Base-by-base conservation (phyloP, 2,888 invertebrate genomes). In the Stenchaetothrips biformis region DNA sequence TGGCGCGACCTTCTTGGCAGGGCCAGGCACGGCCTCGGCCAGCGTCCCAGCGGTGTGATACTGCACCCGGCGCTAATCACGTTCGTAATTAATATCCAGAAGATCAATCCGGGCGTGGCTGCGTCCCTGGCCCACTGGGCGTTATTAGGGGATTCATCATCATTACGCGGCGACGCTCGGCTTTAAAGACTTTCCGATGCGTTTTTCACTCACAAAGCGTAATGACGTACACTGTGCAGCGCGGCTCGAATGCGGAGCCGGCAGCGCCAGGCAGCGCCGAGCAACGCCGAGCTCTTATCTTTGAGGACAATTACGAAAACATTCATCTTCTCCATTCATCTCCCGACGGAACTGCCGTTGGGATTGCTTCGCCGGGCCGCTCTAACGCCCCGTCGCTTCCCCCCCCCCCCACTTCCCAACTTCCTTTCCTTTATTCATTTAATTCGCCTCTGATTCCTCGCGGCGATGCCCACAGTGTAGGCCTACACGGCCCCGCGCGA, bases 291-390 rank as follows among this genome's bases (percentile, higher is more conserved):
- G 13, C 59, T 59, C 59, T 59, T 59, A 59, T 59, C 59, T 59
- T 16, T 59, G 59, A 25, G 67, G 67, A 74, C 67, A 74, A 74
- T 74, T 74, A 74, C 67, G 25, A 74, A 74, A 74, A 74, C 67
- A 74, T 74, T 74, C 21, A 74, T 74, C 67, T 74, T 25, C 67
- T 59, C 59, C 13, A 59, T 59, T 59, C 59, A 59, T 59, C 67
- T 74, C 7, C 21, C 67, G 67, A 37, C 37, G 67, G 67, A 11
- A 11, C 59, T 59, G 59, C 59, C 18, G 16, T 59, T 37, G 37
- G 37, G 37, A 4, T 37, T 37, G 37, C 37, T 4, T 4, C 37
- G 37, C 37, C 37, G 4, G 37, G 37, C 37, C 37, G 37, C 37
- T 37, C 37, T 37, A 37, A 37, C 37, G 37, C 37, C 37, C 37